Conservation (phyloP, 2,113 vertebrate genomes). For the Microtus pennsylvanicus region DNA sequence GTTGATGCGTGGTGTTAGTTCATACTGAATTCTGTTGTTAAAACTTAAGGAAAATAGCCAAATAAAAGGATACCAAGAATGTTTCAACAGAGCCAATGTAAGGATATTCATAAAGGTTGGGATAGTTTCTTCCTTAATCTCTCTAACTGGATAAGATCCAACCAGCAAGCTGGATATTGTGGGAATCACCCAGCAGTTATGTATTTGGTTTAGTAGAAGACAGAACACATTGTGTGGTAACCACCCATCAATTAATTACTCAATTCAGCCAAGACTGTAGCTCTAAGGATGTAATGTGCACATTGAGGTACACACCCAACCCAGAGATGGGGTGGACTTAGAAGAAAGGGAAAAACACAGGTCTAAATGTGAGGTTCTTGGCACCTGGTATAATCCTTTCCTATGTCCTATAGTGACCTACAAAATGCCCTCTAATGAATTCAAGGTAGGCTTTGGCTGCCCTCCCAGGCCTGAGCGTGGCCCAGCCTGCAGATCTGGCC, state of each 20-base stretch:
- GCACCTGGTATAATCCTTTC: background rate
- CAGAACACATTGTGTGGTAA: background rate
- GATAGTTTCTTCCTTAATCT: background rate
- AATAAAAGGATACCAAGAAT: background rate
- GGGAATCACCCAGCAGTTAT: background rate
- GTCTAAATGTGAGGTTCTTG: background rate
- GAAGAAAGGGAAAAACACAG: background rate
- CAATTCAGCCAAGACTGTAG: background rate
- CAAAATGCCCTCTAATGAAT: background rate
- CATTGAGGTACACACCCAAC: too few relatives aligned
- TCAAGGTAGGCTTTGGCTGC: background rate
- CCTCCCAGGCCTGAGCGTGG: background rate
- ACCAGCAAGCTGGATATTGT: background rate
- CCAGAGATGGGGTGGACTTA: too few relatives aligned
- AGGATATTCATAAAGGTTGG: background rate
- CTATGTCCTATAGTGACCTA: background rate
- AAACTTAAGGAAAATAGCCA: background rate
- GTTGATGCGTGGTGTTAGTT: too few relatives aligned
- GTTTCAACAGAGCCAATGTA: background rate
- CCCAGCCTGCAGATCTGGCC: background rate
- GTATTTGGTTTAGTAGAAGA: background rate
- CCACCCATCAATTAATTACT: background rate
- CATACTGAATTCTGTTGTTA: background rate
- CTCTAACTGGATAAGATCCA: background rate
- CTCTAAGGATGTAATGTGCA: background rate